Evolutionary conservation across 2,113 vertebrate genomes (phyloP).

Genomic region (Nycticryphes semicollaris): DNA sequence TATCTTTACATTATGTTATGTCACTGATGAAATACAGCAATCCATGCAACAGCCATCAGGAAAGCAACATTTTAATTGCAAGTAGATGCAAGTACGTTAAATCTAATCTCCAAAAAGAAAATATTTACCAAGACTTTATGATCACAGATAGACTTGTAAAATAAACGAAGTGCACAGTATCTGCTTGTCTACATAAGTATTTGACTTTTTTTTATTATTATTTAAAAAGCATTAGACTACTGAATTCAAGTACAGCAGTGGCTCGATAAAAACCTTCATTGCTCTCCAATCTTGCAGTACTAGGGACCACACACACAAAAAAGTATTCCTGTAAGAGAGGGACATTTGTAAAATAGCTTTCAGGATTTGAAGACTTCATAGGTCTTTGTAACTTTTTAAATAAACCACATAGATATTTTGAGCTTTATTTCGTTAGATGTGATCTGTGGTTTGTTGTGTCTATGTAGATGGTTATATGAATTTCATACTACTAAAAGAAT

Average conservation of each 20-base stretch:
- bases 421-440: not conserved
- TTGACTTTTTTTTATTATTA: not conserved
- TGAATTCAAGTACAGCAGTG: not conserved
- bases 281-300: not conserved
- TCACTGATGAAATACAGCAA: constrained; percentile 47
- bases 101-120: constrained; percentile 56
- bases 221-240: constrained; percentile 26
- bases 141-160: constrained; percentile 40
- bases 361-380: not conserved
- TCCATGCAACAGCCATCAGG: not conserved
- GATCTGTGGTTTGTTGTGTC: not conserved
- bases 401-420: not conserved
- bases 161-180: constrained; percentile 40
- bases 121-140: constrained; percentile 62
- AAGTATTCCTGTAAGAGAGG: not conserved
- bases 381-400: not conserved
- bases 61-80: constrained; percentile 41
- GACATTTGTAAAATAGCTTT: not conserved
- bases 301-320: constrained; percentile 8
- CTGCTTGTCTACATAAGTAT: constrained; percentile 7
- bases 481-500: not conserved
- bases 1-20: constrained; percentile 33
- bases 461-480: not conserved
- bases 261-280: not conserved
- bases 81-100: constrained; percentile 34